Base-by-base conservation (phyloP, 2,797 vertebrate genomes). In the Hoplostethus atlanticus region DNA sequence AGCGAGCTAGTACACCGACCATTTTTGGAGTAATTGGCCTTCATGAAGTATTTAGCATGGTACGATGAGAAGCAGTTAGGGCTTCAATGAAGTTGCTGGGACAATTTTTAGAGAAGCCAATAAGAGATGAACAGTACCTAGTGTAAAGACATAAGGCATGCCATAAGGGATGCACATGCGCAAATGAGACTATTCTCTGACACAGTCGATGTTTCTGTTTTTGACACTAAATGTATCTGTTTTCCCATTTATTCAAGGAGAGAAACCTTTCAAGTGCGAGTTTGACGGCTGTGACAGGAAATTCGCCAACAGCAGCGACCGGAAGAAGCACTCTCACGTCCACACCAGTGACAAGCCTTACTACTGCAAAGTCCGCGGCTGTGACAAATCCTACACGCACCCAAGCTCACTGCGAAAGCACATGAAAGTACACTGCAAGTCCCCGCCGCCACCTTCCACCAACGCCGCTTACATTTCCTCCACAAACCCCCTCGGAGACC, bases 351-450 rank as follows among this genome's bases (percentile, higher is more conserved):
- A 99, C 93, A 99, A 99, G 92, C 98, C 98, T 68, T 99, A 99
- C 93, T 97, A 97, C 93, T 99, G 98, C 93, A 99, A 99, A 88
- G 95, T 99, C 44, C 93, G 97, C 52, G 98, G 98, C 83, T 97
- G 97, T 55, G 97, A 97, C 93, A 98, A 98, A 76, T 98, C 96
- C 36, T 98, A 98, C 91, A 98, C 97, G 0, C 97, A 98, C 87
- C 97, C 97, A 6, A 98, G 97, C 90, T 98, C 97, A 1, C 93
- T 98, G 89, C 93, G 97, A 34, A 99, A 99, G 76, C 98, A 99
- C 94, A 99, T 99, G 97, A 99, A 99, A 78, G 96, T 99, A 65
- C 98, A 99, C 84, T 99, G 97, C 96, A 98, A 99, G 89, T 98
- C 97, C 0, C 96, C 98, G 0, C 96, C 97, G 34, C 96, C 96